phyloP scores from a whole-genome alignment of 2,113 vertebrate genomes.

The Oceanites oceanicus region DNA sequence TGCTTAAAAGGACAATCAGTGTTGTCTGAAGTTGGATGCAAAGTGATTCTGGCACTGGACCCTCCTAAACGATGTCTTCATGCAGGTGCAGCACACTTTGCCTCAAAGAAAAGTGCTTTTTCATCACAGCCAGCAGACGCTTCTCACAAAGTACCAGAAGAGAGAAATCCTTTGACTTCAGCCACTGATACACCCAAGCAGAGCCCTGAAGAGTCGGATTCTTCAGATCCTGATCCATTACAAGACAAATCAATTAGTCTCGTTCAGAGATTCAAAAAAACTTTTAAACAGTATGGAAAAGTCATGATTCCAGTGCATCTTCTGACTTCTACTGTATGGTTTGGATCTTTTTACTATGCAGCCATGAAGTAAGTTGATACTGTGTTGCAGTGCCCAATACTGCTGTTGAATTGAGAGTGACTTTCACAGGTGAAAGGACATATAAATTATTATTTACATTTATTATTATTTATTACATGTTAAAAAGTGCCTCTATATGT shows the following conservation, averaged over 20 bases:
- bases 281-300: slow-evolving; percentile 96
- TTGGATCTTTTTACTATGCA: slow-evolving; percentile 95
- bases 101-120: slow-evolving; percentile 40
- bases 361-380: slow-evolving; percentile 90
- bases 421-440: background rate
- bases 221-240: slow-evolving; percentile 85
- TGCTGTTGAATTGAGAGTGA: background rate
- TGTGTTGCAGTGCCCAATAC: background rate
- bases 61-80: slow-evolving; percentile 69
- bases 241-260: slow-evolving; percentile 92
- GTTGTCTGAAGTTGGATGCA: slow-evolving; percentile 50
- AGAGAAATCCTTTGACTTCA: background rate
- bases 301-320: slow-evolving; percentile 96
- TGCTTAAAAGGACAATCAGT: slow-evolving; percentile 43
- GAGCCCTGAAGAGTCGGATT: slow-evolving; percentile 15
- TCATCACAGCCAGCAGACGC: background rate
- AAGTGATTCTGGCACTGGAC: slow-evolving; percentile 41
- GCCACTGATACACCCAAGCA: slow-evolving; percentile 16
- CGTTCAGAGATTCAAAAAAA: slow-evolving; percentile 91
- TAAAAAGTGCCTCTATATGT: background rate
- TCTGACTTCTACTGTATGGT: slow-evolving; percentile 91
- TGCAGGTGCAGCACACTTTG: slow-evolving; percentile 30
- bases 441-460: background rate
- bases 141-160: slow-evolving; percentile 15
- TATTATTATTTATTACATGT: too few relatives aligned